Evolutionary conservation across 2,888 invertebrate species (phyloP), one percentile per base, ranked within the genome.

Genomic region (Rhamnusium bicolor): DNA sequence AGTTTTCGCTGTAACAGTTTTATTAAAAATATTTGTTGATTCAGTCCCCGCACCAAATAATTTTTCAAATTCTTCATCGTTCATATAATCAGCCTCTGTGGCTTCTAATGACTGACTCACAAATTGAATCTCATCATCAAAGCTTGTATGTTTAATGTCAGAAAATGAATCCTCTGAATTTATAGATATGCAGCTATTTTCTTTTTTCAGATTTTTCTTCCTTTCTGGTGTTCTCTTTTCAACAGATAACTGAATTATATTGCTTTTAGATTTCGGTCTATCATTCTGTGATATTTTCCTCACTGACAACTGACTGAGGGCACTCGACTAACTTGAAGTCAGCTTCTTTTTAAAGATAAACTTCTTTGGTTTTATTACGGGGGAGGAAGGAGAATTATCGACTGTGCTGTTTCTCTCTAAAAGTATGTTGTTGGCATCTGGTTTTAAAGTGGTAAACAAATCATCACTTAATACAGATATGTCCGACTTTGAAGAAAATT

Each of bases 21-120:
- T 60, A 32, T 19, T 6, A 46, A 5, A 21, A 16, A 46, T 18
- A 2, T 32, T 46, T 10, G 6, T 1, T 12, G 14, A 8, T 8
- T 51, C 16, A 56, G 29, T 72, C 47, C 58, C 49, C 21, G 21
- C 47, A 54, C 82, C 79, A 75, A 83, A 84, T 19, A 75, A 18
- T 62, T 76, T 78, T 62, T 82, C 84, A 75, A 85, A 85, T 47
- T 83, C 83, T 51, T 80, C 83, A 76, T 85, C 85, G 70, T 83
- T 82, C 85, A 85, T 84, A 73, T 79, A 85, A 78, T 85, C 85
- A 67, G 65, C 81, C 29, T 80, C 76, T 27, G 74, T 73, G 6
- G 81, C 71, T 49, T 77, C 60, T 56, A 83, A 71, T 16, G 78
- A 76, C 29, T 81, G 77, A 47, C 78, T 79, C 14, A 79, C 51